Percentiles rank a stretch among this genome's conserved stretches.
Evolutionary conservation across 2,113 vertebrate species (phyloP).

Genomic region (Bagarius yarrelli): DNA sequence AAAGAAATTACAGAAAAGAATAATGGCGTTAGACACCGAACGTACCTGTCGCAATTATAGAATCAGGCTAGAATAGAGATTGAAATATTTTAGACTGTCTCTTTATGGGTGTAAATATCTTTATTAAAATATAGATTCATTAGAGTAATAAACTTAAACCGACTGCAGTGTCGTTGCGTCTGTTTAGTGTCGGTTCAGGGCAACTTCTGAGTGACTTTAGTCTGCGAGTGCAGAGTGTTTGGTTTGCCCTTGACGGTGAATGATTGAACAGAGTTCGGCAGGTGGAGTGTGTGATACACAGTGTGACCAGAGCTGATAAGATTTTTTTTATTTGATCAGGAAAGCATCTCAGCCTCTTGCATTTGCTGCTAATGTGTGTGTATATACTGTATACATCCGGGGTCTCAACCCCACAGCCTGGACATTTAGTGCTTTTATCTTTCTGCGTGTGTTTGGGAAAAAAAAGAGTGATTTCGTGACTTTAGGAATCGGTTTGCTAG

Average conservation of each 20-base stretch:
- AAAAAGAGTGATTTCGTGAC: not conserved
- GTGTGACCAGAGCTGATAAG: constrained; percentile 18
- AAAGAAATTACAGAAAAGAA: no score
- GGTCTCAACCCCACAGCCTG: not conserved
- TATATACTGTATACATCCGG: not conserved
- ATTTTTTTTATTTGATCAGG: not conserved
- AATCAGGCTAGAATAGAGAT: not conserved
- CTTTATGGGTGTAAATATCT: not conserved
- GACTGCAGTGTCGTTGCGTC: not conserved
- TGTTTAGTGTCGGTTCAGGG: not conserved
- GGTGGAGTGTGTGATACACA: constrained; percentile 24
- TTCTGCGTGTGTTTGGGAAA: not conserved
- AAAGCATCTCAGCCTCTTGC: constrained; percentile 23
- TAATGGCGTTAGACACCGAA: no score
- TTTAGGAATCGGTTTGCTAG: not conserved
- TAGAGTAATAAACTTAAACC: not conserved
- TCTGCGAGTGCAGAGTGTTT: not conserved
- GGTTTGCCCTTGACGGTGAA: constrained; percentile 24
- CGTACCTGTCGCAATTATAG: not conserved
- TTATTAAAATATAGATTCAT: no score
- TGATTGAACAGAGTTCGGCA: constrained; percentile 19
- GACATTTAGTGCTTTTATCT: not conserved
- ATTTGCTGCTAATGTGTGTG: not conserved
- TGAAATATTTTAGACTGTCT: not conserved
- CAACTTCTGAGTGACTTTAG: not conserved